These are phyloP conservation scores for Cotesia chilonis DNA, from an alignment of 1,140 invertebrate genomes.

Conservation along the genomic window DNA sequence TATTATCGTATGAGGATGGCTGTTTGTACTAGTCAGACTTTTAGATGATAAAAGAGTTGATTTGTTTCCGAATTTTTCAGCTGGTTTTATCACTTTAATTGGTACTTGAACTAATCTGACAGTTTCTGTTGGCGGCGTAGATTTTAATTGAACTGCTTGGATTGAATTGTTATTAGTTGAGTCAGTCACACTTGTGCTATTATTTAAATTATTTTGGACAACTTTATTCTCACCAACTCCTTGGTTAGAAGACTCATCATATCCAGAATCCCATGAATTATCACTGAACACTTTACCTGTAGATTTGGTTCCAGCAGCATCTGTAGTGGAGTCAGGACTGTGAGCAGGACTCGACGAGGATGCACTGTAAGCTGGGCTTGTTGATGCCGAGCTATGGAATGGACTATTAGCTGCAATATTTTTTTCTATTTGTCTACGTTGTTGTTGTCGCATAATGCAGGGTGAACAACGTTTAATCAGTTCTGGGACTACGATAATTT, in stretches of 20 bases:
- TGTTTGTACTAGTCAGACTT: conserved; percentile 39
- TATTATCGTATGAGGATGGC: conserved; percentile 43
- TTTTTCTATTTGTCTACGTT: conserved; percentile 35
- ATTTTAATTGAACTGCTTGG: conserved; percentile 49
- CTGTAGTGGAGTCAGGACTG: conserved; percentile 54
- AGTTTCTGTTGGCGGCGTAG: conserved; percentile 49
- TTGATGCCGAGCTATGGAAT: conserved; percentile 56
- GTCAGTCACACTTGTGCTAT: background rate
- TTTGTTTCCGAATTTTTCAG: conserved; percentile 54
- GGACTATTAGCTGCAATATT: conserved; percentile 47
- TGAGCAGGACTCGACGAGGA: conserved; percentile 58
- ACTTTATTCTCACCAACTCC: conserved; percentile 57
- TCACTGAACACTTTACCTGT: conserved; percentile 67
- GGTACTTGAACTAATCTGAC: conserved; percentile 51
- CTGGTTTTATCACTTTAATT: conserved; percentile 53
- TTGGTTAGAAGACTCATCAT: conserved; percentile 72
- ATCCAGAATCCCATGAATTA: conserved; percentile 72
- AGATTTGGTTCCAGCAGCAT: conserved; percentile 48
- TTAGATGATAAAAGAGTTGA: conserved; percentile 46
- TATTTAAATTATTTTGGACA: conserved; percentile 46
- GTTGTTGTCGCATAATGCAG: conserved; percentile 51
- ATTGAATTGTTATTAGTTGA: conserved; percentile 37
- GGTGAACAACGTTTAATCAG: conserved; percentile 71
- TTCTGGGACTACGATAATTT: conserved; percentile 72
- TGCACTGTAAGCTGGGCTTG: conserved; percentile 57